Evolutionary conservation across 1,140 invertebrate genomes (phyloP).

Genomic region (Drosophila dunni): DNA sequence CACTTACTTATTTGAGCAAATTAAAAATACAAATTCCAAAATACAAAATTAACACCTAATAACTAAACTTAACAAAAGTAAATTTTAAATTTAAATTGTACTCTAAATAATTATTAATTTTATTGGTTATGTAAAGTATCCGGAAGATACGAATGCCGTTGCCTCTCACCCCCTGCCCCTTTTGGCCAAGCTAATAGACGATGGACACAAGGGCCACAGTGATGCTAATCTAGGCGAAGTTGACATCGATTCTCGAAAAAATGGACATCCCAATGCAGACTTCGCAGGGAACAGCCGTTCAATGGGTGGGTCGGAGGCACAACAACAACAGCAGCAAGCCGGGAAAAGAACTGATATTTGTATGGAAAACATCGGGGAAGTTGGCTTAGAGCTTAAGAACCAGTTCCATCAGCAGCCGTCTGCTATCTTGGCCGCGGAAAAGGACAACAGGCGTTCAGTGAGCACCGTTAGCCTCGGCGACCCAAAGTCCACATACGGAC

Average conservation of each 20-base stretch:
- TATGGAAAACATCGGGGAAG: slow-evolving; percentile 3
- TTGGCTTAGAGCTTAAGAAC: neutral
- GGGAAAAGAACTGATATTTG: slow-evolving; percentile 8
- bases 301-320: neutral
- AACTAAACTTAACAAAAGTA: too few species aligned
- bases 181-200: slow-evolving; percentile 33
- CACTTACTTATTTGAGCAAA: too few species aligned
- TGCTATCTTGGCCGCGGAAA: slow-evolving; percentile 12
- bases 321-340: slow-evolving; percentile 21
- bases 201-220: neutral
- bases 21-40: too few species aligned
- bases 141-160: slow-evolving; percentile 40
- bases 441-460: slow-evolving; percentile 47
- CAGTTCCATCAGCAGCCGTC: slow-evolving; percentile 10
- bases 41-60: too few species aligned
- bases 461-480: slow-evolving; percentile 34
- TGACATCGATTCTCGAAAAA: slow-evolving; percentile 24
- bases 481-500: slow-evolving; percentile 86
- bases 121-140: slow-evolving; percentile 47
- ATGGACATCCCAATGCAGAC: neutral
- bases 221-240: slow-evolving; percentile 1
- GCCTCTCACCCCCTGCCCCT: slow-evolving; percentile 9
- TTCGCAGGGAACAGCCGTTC: slow-evolving; percentile 5
- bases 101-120: neutral
- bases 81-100: neutral